These are phyloP conservation scores for Metopia argyrocephala DNA, from an alignment of 2,888 invertebrate species.

Conservation along the genomic window DNA sequence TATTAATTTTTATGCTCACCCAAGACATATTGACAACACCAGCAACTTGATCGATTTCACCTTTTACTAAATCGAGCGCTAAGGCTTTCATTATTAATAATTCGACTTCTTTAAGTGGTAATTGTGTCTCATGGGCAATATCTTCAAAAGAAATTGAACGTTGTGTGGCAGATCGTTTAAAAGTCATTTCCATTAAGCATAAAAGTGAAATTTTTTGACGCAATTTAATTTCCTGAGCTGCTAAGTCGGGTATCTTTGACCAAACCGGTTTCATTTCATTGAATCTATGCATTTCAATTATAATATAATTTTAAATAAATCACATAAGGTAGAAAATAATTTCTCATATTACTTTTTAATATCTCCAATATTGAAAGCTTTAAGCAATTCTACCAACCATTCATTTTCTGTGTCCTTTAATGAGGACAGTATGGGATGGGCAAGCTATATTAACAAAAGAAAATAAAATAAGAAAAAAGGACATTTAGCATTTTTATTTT, in stretches of 20 bases:
- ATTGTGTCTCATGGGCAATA: slow-evolving; percentile 90
- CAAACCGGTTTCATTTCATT: slow-evolving; percentile 84
- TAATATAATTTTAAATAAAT: not conserved
- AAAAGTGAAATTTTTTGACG: slow-evolving; percentile 96
- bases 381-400: slow-evolving; percentile 92
- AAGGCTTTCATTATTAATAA: slow-evolving; percentile 98
- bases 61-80: slow-evolving; percentile 94
- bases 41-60: slow-evolving; percentile 95
- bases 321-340: not conserved
- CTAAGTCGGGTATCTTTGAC: slow-evolving; percentile 90
- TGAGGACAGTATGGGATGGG: slow-evolving; percentile 94
- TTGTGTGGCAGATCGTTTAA: slow-evolving; percentile 93
- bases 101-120: slow-evolving; percentile 93
- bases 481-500: not conserved
- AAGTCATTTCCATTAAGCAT: slow-evolving; percentile 98
- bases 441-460: slow-evolving; percentile 81
- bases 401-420: slow-evolving; percentile 88
- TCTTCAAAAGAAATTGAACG: slow-evolving; percentile 92
- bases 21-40: slow-evolving; percentile 85
- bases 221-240: slow-evolving; percentile 88
- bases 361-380: slow-evolving; percentile 92
- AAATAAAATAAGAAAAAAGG: not conserved
- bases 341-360: slow-evolving; percentile 81
- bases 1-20: slow-evolving; percentile 78
- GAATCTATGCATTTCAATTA: slow-evolving; percentile 78